Evolutionary conservation across 2,888 invertebrate genomes (phyloP), one percentile per base, ranked within the genome.

Genomic region (Falcaria lacertinaria): DNA sequence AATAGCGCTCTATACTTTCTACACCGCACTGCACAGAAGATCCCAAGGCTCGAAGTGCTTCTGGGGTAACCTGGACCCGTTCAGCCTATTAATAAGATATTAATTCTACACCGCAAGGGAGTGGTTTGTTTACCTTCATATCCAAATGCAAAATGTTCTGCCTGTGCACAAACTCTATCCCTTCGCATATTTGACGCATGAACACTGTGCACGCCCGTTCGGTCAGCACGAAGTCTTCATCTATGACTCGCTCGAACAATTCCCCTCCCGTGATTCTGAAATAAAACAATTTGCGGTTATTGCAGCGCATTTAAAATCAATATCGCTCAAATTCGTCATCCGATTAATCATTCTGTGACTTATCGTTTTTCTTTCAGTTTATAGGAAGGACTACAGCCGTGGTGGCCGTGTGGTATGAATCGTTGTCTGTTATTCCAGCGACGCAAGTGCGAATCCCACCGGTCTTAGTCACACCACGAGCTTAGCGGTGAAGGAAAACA

Each of bases 181-280:
- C 99, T 78, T 99, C 98, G 80, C 98, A 98, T 54, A 99, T 98
- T 87, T 99, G 99, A 33, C 98, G 91, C 92, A 99, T 96, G 80
- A 99, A 99, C 48, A 98, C 95, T 0, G 97, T 95, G 80, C 98
- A 99, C 5, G 98, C 96, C 52, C 96, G 94, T 82, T 99, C 99
- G 0, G 99, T 99, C 53, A 99, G 90, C 44, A 99, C 93, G 75
- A 99, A 99, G 82, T 98, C 98, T 70, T 99, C 99, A 69, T 98
- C 98, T 51, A 99, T 98, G 16, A 99, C 98, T 42, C 99, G 92
- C 83, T 99, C 99, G 79, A 99, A 99, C 34, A 99, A 89, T 84
- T 99, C 99, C 1, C 99, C 99, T 6, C 99, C 99, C 71, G 96
- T 95, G 63, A 99, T 97, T 69, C 99, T 99, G 91, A 37, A 91